These are phyloP conservation scores for Amphiura filiformis DNA, from an alignment of 35 echinoderm and acorn worm genomes.

Conservation along the genomic window DNA sequence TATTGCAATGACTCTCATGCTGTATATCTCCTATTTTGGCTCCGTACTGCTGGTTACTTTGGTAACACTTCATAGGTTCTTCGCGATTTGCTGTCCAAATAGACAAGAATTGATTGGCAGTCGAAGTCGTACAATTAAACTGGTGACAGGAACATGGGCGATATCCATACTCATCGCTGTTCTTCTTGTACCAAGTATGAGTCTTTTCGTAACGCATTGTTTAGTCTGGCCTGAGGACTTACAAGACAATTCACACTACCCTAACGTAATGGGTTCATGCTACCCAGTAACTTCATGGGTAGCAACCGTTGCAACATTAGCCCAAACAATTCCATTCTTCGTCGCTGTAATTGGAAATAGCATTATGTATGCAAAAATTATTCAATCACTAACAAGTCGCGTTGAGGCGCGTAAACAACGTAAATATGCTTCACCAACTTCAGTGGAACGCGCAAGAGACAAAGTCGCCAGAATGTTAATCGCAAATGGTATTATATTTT, in stretches of 20 bases:
- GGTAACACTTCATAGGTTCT: background rate
- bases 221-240: background rate
- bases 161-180: background rate
- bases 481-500: conserved; percentile 17
- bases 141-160: background rate
- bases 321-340: conserved; percentile 25
- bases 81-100: conserved; percentile 11
- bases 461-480: conserved; percentile 14
- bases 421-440: background rate
- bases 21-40: background rate
- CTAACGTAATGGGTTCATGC: background rate
- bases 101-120: background rate
- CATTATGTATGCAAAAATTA: conserved; percentile 10
- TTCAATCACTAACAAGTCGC: background rate
- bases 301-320: background rate
- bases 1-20: background rate
- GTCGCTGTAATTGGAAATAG: background rate
- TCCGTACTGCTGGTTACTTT: conserved; percentile 1
- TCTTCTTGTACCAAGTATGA: background rate
- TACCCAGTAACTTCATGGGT: background rate
- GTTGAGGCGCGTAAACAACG: background rate
- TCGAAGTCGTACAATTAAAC: background rate
- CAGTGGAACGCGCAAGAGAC: background rate
- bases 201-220: background rate
- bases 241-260: background rate